A percentile compares a stretch with the other conserved stretches of the same genome.
Conservation (phyloP, 2,888 invertebrate genomes). For the Galerucella pusilla region DNA sequence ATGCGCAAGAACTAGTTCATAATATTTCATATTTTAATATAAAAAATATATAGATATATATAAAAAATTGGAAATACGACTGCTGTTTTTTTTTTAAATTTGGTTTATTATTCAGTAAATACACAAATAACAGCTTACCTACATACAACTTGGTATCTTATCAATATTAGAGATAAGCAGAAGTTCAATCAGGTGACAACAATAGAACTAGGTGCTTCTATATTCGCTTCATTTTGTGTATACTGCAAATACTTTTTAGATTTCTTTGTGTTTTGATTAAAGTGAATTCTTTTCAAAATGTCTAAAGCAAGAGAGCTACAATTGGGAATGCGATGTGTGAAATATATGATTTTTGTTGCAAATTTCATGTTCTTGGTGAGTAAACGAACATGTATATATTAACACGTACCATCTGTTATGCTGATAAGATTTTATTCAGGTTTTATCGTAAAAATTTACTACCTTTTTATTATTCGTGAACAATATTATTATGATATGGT, state of each 20-base stretch:
- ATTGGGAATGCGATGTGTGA: slow-evolving; percentile 73
- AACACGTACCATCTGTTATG: background rate
- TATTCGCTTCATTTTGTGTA: background rate
- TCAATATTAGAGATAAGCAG: slow-evolving; percentile 17
- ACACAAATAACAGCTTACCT: background rate
- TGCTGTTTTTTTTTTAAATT: background rate
- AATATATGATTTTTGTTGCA: slow-evolving; percentile 75
- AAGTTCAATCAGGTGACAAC: slow-evolving; percentile 25
- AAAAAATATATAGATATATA: too few relatives aligned
- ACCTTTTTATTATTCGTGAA: background rate
- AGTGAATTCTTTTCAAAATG: slow-evolving; percentile 51
- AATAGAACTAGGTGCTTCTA: slow-evolving; percentile 7
- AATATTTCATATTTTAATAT: too few relatives aligned
- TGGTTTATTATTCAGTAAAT: background rate
- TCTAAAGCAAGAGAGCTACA: slow-evolving; percentile 68
- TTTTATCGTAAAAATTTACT: background rate
- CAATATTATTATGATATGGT: background rate
- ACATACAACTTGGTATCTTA: slow-evolving; percentile 22
- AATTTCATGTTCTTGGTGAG: slow-evolving; percentile 76
- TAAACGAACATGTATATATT: slow-evolving; percentile 49
- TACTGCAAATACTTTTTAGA: background rate
- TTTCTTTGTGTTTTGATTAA: background rate
- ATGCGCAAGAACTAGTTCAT: background rate
- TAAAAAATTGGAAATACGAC: too few relatives aligned
- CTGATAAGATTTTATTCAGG: background rate